Base-by-base conservation (phyloP, 2,797 vertebrate species). In the Sebastolobus alascanus region DNA sequence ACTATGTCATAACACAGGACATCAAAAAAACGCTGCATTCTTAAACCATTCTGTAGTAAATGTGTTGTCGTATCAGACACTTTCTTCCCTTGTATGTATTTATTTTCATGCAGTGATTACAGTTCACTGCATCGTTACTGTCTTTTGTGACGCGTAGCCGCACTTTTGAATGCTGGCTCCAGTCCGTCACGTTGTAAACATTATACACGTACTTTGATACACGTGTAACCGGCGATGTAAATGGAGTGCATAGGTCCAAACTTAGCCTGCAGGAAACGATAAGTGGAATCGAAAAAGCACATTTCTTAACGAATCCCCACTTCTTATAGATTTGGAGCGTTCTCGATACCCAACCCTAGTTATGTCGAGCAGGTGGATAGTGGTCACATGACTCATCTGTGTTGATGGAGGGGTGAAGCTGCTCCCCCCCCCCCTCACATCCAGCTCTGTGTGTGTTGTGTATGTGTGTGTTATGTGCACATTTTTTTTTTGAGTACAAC, bases 341-440 rank as follows among this genome's bases (percentile, higher is more conserved):
- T 84, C 33, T 61, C 7, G 2, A 77, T 37, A 85, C 75, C 79
- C 79, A 90, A 87, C 88, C 89, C 82, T 76, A 50, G 73, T 78
- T 78, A 13, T 76, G 68, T 43, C 52, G 74, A 84, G 68, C 38
- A 76, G 65, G 55, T 84, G 60, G 78, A 79, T 82, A 85, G 90
- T 86, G 85, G 91, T 93, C 87, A 88, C 80, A 78, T 84, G 84
- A 92, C 84, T 84, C 66, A 65, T 82, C 72, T 61, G 84, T 74
- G 78, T 73, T 72, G 80, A 80, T 64, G 73, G 27, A 64, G 52
- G 75, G 79, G 56, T 52, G 79, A 84, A 50, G 73, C 70, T 64
- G 72, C 63, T 64, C 37, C n/a, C 35, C 56, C 37, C n/a, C 35
- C 56, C 59, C 75, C 43, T 73, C 70, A 31, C 87, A 75, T 75